Evolutionary conservation across 2,888 invertebrate species (phyloP), one percentile per base, ranked within the genome.

Genomic region (Volucella bombylans): DNA sequence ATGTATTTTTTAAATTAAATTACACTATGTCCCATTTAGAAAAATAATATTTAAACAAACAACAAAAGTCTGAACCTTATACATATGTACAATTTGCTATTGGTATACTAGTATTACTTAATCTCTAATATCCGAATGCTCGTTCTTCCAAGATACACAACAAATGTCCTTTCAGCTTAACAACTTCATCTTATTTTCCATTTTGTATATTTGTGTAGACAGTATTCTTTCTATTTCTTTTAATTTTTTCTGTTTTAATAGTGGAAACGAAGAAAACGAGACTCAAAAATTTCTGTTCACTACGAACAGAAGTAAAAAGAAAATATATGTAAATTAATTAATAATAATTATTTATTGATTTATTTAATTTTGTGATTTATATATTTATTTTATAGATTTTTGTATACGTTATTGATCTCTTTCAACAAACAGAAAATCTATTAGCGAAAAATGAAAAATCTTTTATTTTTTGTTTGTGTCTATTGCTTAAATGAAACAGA

Each of bases 351-450:
- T 72, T 59, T 64, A 72, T 74, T 72, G 62, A 85, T 85, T 85
- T 85, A 81, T 78, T 77, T 82, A 23, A 77, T 85, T 85, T 85
- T 80, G 76, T 81, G 52, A 80, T 80, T 85, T 79, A 65, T 77
- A 57, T 73, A 73, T 61, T 79, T 82, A 64, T 77, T 78, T 64
- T 68, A 68, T 64, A 49, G 59, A 69, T 74, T 80, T 83, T 65
- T 80, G 74, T 80, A 64, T 82, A 71, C 65, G 61, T 62, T 59
- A 39, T 54, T 64, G 65, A 71, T 80, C 67, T 74, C 69, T 76
- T 73, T 41, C 57, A 23, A 72, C 64, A 72, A 72, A 76, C 78
- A 64, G 50, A 78, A 74, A 57, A 14, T 49, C 41, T 57, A 38
- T 43, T 52, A 65, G 59, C 71, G 50, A 76, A 59, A 52, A 43